These are phyloP conservation scores for Brachionus rubens DNA, from an alignment of 1,140 invertebrate genomes.

Conservation along the genomic window DNA sequence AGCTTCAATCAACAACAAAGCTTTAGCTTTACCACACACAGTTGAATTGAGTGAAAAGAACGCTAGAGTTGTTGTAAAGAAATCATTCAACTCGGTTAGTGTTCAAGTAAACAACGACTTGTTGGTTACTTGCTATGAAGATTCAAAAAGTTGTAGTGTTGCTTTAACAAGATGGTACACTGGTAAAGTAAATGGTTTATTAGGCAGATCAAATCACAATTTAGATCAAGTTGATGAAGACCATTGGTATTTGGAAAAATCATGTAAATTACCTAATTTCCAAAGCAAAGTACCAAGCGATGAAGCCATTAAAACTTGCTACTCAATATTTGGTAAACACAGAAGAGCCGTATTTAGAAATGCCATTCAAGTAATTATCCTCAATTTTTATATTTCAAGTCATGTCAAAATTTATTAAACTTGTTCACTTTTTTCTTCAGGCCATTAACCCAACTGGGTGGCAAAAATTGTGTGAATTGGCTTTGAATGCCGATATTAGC, in stretches of 20 bases:
- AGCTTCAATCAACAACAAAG: slow-evolving; percentile 1
- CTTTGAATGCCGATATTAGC: not conserved
- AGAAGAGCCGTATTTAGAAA: slow-evolving; percentile 1
- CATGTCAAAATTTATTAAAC: too few species aligned
- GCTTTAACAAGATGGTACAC: slow-evolving; percentile 45
- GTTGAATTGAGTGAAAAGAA: not conserved
- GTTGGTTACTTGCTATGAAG: slow-evolving; percentile 25
- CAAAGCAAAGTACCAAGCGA: slow-evolving; percentile 13
- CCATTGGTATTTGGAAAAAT: slow-evolving; percentile 34
- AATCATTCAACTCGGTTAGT: not conserved
- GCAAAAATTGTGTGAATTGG: slow-evolving; percentile 24
- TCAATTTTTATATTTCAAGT: not conserved
- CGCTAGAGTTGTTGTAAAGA: not conserved
- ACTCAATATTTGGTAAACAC: slow-evolving; percentile 32
- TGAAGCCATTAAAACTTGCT: slow-evolving; percentile 15
- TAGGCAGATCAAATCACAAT: slow-evolving; percentile 30
- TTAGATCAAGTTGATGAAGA: not conserved
- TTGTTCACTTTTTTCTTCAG: not conserved
- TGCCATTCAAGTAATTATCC: not conserved
- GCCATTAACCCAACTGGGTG: slow-evolving; percentile 18
- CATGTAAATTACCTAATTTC: not conserved
- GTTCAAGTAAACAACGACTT: slow-evolving; percentile 24
- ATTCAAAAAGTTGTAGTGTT: slow-evolving; percentile 40
- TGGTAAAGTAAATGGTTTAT: slow-evolving; percentile 33
- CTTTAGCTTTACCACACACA: not conserved